Conservation (phyloP, 2,113 vertebrate genomes). For the Narcine bancroftii region DNA sequence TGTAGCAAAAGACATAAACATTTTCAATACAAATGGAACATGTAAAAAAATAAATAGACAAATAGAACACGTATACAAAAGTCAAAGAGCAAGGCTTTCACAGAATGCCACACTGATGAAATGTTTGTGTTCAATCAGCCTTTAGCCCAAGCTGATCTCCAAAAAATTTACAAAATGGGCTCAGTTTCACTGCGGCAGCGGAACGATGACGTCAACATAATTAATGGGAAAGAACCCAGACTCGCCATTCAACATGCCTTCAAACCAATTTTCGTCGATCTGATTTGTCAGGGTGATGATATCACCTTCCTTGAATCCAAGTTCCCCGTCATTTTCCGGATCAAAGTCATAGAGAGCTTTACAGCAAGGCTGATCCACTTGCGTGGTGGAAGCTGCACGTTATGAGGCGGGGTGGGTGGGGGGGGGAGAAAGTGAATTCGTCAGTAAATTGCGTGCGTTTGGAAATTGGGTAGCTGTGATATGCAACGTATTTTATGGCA, state of each 20-base stretch:
- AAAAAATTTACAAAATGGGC: constrained; percentile 44
- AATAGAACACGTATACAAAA: constrained; percentile 60
- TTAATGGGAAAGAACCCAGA: constrained; percentile 92
- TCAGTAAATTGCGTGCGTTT: neutral
- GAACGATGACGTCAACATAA: constrained; percentile 82
- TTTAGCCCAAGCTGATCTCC: constrained; percentile 48
- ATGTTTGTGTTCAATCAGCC: constrained; percentile 50
- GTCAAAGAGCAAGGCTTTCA: constrained; percentile 60
- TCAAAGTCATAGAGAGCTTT: constrained; percentile 86
- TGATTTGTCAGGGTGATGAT: constrained; percentile 87
- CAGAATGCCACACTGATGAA: constrained; percentile 56
- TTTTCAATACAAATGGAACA: constrained; percentile 48
- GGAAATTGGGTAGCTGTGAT: neutral
- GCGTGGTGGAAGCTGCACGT: constrained; percentile 60
- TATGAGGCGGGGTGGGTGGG: neutral
- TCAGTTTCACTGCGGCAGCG: constrained; percentile 70
- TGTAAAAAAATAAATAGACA: constrained; percentile 73
- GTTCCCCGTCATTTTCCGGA: constrained; percentile 86
- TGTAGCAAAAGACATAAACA: constrained; percentile 48
- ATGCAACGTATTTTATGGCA: neutral
- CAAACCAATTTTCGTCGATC: constrained; percentile 94
- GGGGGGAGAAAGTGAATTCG: neutral
- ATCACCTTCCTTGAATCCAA: constrained; percentile 90
- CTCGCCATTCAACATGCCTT: constrained; percentile 76
- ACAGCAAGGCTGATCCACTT: constrained; percentile 82